A percentile compares a stretch with the other conserved stretches of the same genome.
Conservation (phyloP, 2,113 vertebrate species). For the Myotis lucifugus region DNA sequence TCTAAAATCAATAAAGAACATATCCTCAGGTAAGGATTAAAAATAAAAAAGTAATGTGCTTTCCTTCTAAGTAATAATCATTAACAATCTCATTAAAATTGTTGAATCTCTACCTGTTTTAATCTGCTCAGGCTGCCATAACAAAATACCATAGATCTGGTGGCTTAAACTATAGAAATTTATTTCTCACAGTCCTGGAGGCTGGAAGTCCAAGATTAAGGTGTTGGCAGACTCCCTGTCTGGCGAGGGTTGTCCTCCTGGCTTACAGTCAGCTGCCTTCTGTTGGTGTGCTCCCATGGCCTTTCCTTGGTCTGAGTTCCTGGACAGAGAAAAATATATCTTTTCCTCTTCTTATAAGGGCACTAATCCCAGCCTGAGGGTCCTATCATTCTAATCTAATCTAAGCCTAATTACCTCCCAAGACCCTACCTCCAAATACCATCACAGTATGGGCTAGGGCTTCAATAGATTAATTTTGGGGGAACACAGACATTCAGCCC, state of each 20-base stretch:
- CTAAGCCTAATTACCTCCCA: background rate
- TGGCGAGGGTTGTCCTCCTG: background rate
- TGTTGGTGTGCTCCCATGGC: background rate
- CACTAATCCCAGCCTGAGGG: background rate
- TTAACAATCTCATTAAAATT: background rate
- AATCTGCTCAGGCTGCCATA: background rate
- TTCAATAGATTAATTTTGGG: background rate
- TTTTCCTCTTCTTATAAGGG: background rate
- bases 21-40: background rate
- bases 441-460: background rate
- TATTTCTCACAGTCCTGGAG: background rate
- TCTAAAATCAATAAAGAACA: background rate
- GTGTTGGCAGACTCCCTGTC: background rate
- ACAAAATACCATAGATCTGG: background rate
- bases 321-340: background rate
- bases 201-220: background rate
- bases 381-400: background rate
- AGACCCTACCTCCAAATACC: background rate
- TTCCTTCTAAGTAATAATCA: constrained; percentile 31
- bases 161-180: background rate
- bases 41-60: background rate
- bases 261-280: background rate
- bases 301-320: background rate
- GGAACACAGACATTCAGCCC: background rate
- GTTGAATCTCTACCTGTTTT: background rate